These are phyloP conservation scores for Anomalospiza imberbis DNA, from an alignment of 2,797 vertebrate species.

Conservation along the genomic window DNA sequence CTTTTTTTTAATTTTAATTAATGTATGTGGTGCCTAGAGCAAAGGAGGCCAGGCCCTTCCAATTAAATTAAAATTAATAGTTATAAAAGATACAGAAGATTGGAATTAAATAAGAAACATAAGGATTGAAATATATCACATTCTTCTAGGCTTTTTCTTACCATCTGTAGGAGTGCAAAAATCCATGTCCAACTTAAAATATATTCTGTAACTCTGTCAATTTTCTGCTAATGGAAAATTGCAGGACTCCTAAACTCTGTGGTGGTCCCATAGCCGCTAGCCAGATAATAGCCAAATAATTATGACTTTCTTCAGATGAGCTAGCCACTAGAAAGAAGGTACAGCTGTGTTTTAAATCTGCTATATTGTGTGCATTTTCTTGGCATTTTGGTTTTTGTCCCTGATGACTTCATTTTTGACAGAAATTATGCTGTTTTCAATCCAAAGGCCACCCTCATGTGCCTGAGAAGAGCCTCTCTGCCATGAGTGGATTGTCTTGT, in stretches of 20 bases:
- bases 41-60: conserved; percentile 17
- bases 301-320: not conserved
- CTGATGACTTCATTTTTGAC: not conserved
- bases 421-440: not conserved
- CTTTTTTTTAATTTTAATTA: conserved; percentile 43
- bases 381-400: not conserved
- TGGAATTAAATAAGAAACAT: conserved; percentile 9
- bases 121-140: conserved; percentile 9
- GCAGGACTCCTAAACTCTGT: not conserved
- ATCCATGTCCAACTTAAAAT: not conserved
- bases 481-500: not conserved
- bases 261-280: not conserved
- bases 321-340: not conserved
- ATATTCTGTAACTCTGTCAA: not conserved
- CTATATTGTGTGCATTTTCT: not conserved
- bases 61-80: conserved; percentile 51
- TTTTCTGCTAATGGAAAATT: not conserved
- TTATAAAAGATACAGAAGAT: conserved; percentile 16
- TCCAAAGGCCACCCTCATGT: not conserved
- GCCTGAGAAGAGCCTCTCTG: not conserved
- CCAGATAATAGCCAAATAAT: too few species aligned
- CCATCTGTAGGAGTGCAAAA: not conserved
- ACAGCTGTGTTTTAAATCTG: not conserved
- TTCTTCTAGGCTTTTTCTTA: conserved; percentile 19
- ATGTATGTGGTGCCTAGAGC: conserved; percentile 39